These are phyloP conservation scores for Musca vetustissima DNA, from an alignment of 1,140 invertebrate species.

Conservation along the genomic window DNA sequence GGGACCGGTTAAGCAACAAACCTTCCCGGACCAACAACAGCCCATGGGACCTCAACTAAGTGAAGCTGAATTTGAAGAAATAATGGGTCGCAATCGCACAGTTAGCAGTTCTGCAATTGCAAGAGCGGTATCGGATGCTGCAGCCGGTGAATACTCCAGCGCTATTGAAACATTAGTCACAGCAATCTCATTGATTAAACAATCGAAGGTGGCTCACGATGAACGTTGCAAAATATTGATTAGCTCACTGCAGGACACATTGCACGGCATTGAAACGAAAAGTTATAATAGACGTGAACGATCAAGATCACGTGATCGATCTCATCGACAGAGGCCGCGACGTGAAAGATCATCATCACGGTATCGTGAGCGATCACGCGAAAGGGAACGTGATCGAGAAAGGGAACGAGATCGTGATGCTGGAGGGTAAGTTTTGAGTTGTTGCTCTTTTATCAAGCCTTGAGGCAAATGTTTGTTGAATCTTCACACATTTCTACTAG, in stretches of 20 bases:
- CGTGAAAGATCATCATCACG: slow-evolving; percentile 79
- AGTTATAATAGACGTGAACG: slow-evolving; percentile 57
- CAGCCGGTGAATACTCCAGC: slow-evolving; percentile 93
- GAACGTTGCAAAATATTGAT: slow-evolving; percentile 98
- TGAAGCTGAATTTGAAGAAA: slow-evolving; percentile 97
- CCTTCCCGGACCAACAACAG: slow-evolving; percentile 55
- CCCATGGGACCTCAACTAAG: slow-evolving; percentile 70
- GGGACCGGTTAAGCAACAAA: slow-evolving; percentile 58
- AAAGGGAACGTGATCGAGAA: slow-evolving; percentile 69
- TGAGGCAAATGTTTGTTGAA: neutral
- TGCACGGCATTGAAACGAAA: slow-evolving; percentile 68
- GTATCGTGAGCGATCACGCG: slow-evolving; percentile 69
- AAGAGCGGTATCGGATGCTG: slow-evolving; percentile 94
- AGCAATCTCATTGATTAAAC: slow-evolving; percentile 97
- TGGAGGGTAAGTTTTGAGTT: slow-evolving; percentile 47
- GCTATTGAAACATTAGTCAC: slow-evolving; percentile 98
- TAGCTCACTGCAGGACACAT: slow-evolving; percentile 93
- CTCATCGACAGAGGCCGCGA: slow-evolving; percentile 68
- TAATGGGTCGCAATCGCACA: slow-evolving; percentile 95
- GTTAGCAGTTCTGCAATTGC: slow-evolving; percentile 97
- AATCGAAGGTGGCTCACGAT: slow-evolving; percentile 96
- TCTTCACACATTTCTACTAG: too few relatives aligned
- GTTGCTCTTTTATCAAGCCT: too few relatives aligned
- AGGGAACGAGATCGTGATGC: slow-evolving; percentile 68
- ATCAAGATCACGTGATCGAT: slow-evolving; percentile 75